These are phyloP conservation scores for Achlya flavicornis DNA, from an alignment of 2,888 invertebrate genomes.

Conservation along the genomic window DNA sequence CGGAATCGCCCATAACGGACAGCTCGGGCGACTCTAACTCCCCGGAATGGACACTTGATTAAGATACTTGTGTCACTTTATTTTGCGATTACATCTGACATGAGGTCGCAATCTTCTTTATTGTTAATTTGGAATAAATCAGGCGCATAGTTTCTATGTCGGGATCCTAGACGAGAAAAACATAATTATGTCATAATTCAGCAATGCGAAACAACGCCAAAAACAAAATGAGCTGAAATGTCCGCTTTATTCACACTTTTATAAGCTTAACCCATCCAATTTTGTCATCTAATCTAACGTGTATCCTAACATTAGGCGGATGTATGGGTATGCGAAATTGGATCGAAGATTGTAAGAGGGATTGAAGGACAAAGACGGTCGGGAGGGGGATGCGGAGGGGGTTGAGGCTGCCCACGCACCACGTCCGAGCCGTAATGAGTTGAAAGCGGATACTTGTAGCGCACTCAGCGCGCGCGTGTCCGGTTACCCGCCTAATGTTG, in stretches of 20 bases:
- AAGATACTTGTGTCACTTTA: slow-evolving; percentile 81
- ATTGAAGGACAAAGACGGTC: slow-evolving; percentile 78
- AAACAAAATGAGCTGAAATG: no score
- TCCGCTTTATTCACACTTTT: not conserved
- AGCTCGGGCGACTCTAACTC: slow-evolving; percentile 68
- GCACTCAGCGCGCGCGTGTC: slow-evolving; percentile 83
- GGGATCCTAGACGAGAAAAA: not conserved
- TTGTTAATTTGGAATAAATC: slow-evolving; percentile 55
- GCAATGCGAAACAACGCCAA: no score
- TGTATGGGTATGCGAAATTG: slow-evolving; percentile 78
- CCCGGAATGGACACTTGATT: slow-evolving; percentile 79
- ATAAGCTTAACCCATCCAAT: not conserved
- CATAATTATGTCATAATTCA: slow-evolving; percentile 5
- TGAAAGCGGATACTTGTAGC: slow-evolving; percentile 85
- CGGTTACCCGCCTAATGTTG: slow-evolving; percentile 84
- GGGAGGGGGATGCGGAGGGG: slow-evolving; percentile 49
- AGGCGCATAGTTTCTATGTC: not conserved
- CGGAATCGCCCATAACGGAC: slow-evolving; percentile 73
- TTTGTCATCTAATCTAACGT: slow-evolving; percentile 63
- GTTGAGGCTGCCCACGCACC: slow-evolving; percentile 70
- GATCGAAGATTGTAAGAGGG: slow-evolving; percentile 81
- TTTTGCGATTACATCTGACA: slow-evolving; percentile 77
- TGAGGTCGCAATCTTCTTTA: slow-evolving; percentile 71
- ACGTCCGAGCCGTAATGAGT: slow-evolving; percentile 83
- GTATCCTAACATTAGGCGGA: slow-evolving; percentile 71